These are phyloP conservation scores for Antitype chi DNA, from an alignment of 2,888 invertebrate species.

Conservation along the genomic window DNA sequence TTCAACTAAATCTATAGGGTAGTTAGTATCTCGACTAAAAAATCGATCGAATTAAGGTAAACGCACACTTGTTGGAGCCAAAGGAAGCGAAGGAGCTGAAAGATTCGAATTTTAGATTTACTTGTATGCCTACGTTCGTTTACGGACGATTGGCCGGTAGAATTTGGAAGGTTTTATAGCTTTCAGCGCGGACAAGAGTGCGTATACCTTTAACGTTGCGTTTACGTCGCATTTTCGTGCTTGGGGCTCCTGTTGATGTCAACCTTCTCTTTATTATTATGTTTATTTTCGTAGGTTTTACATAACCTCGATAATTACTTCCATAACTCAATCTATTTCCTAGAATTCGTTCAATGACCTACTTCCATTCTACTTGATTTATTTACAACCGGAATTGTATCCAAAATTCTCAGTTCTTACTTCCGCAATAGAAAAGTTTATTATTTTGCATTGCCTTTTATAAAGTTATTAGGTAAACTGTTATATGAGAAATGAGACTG, in stretches of 20 bases:
- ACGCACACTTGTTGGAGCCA: background rate
- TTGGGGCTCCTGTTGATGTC: background rate
- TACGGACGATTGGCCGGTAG: too few species aligned
- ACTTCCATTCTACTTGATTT: background rate
- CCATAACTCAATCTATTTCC: background rate
- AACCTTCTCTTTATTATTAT: background rate
- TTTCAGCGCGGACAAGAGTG: too few species aligned
- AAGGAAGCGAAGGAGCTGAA: too few species aligned
- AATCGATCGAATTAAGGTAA: background rate
- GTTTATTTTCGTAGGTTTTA: background rate
- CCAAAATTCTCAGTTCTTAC: background rate
- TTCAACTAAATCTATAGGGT: background rate
- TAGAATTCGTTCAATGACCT: background rate
- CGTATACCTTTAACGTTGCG: background rate
- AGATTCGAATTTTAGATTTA: too few species aligned
- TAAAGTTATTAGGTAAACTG: slow-evolving; percentile 49
- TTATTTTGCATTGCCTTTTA: slow-evolving; percentile 19
- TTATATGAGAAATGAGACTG: slow-evolving; percentile 54
- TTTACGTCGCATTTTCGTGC: background rate
- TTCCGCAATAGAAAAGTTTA: background rate
- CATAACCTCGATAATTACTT: background rate
- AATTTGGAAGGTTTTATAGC: too few species aligned
- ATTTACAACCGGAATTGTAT: background rate
- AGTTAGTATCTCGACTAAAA: too few species aligned
- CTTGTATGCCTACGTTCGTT: too few species aligned